Base-by-base conservation (phyloP, 92 coral and sea anemone species). In the Zoanthus sociatus region DNA sequence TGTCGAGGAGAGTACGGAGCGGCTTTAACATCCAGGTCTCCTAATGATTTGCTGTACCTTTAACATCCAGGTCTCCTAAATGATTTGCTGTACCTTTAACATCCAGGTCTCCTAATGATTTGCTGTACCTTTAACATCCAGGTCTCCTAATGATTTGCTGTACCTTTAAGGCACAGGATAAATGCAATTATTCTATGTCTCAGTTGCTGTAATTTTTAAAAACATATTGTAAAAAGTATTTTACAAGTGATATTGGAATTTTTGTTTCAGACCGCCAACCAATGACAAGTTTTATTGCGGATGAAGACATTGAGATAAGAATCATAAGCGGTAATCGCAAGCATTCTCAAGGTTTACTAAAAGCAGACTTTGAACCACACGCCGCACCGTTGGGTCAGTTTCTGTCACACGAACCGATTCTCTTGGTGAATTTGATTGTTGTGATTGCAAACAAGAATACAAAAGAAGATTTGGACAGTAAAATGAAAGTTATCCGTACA, bases 311-410 rank as follows among this genome's bases (percentile, higher is more conserved):
- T 66, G 85, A 81, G 45, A 81, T 81, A 46, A 13, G 14, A 17
- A 21, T 81, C 37, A 64, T 81, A 73, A 26, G 85, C 26, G 4
- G 58, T 1, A 18, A 81, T 18, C 85, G 85, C 7, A 63, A 81
- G 37, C 85, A 81, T 71, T 81, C 85, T 11, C 61, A 63, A 53
- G 85, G 85, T 1, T 56, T 81, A 4, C 85, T 73, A 0, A 81
- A 66, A 21, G 85, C 85, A 12, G 61, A 81, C 6, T 44, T 81
- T 13, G 85, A 81, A 15, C 85, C 85, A 4, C 85, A 81, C 21
- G 85, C 85, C 1, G 74, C 85, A 5, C 73, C 85, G 10, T 70
- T 74, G 20, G 45, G 44, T 18, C 85, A 47, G 4, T 81, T 64
- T 46, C 85, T 81, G 63, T 31, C 53, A 32, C 85, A 81, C 46